Percentiles rank a stretch among this genome's conserved stretches.
These are phyloP conservation scores for Pristionchus japonicus DNA, from an alignment of 2,888 invertebrate genomes.

Conservation along the genomic window DNA sequence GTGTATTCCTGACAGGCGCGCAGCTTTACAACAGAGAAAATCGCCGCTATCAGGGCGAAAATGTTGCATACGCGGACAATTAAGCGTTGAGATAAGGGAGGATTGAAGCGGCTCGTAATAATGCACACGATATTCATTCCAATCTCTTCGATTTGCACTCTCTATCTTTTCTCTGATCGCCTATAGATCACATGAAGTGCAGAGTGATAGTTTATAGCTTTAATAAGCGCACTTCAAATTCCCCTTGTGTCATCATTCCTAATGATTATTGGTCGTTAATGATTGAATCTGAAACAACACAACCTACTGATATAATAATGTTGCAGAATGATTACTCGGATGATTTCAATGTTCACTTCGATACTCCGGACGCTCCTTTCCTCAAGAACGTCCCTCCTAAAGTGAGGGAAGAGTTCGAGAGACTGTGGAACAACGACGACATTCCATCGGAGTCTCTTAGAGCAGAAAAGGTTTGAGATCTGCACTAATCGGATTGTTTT, in stretches of 20 bases:
- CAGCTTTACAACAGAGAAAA: neutral
- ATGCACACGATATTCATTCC: no score
- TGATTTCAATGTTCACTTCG: slow-evolving; percentile 58
- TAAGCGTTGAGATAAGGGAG: slow-evolving; percentile 10
- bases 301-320: neutral
- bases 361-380: slow-evolving; percentile 64
- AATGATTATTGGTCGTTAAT: neutral
- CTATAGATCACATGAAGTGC: neutral
- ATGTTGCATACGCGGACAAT: neutral
- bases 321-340: slow-evolving; percentile 34
- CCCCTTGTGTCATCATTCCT: neutral
- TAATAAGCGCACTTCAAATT: neutral
- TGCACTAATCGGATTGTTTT: neutral
- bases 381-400: slow-evolving; percentile 59
- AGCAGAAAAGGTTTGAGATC: slow-evolving; percentile 61
- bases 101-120: no score
- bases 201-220: no score
- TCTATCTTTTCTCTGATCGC: no score
- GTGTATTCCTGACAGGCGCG: neutral
- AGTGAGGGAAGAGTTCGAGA: slow-evolving; percentile 64
- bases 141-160: no score
- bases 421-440: slow-evolving; percentile 69
- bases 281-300: neutral
- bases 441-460: slow-evolving; percentile 68
- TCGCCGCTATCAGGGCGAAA: slow-evolving; percentile 8